These are phyloP conservation scores for Gonatopus flavifemur DNA, from an alignment of 1,140 invertebrate species.

Conservation along the genomic window DNA sequence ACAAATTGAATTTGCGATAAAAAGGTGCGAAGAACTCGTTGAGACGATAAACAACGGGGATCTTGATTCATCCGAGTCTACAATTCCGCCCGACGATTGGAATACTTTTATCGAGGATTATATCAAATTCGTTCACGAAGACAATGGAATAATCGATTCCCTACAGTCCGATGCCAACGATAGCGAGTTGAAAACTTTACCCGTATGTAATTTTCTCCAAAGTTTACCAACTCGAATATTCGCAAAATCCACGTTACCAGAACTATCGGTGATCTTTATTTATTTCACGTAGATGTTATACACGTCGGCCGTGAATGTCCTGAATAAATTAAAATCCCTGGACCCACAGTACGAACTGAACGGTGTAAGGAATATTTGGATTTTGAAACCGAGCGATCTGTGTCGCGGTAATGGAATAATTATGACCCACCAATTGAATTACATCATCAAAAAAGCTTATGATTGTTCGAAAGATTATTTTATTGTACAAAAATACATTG, in stretches of 20 bases:
- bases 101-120: constrained; percentile 68
- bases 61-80: constrained; percentile 51
- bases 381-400: constrained; percentile 85
- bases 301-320: constrained; percentile 41
- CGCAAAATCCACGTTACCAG: too few species aligned
- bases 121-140: constrained; percentile 55
- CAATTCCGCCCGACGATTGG: constrained; percentile 64
- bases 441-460: constrained; percentile 69
- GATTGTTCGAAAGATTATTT: constrained; percentile 69
- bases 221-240: too few species aligned
- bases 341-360: constrained; percentile 72
- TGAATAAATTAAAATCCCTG: constrained; percentile 64
- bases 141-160: constrained; percentile 30
- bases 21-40: constrained; percentile 60
- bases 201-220: neutral
- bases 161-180: constrained; percentile 11
- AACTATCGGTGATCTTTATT: neutral
- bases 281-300: constrained; percentile 17
- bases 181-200: neutral
- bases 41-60: constrained; percentile 57
- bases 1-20: constrained; percentile 58
- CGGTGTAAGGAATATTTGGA: constrained; percentile 87
- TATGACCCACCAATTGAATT: constrained; percentile 64
- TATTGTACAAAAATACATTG: constrained; percentile 92
- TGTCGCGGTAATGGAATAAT: constrained; percentile 86